Evolutionary conservation across 2,797 vertebrate species (phyloP).

Genomic region (Coranthus polyacanthus): DNA sequence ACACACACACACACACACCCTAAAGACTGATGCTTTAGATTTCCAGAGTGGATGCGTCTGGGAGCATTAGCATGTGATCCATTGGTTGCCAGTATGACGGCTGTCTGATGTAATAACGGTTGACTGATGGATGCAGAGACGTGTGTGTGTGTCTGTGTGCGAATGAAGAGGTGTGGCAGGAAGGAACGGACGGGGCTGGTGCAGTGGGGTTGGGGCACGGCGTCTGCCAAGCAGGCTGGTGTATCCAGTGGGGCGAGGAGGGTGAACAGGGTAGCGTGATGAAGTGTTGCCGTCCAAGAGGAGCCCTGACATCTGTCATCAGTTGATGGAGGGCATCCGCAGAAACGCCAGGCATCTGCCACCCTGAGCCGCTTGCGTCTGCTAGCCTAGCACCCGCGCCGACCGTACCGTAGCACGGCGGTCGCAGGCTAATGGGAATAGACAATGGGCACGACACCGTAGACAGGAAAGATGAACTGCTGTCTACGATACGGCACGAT

Average conservation of each 20-base stretch:
- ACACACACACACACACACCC: conserved; percentile 45
- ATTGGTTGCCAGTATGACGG: conserved; percentile 83
- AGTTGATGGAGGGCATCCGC: conserved; percentile 84
- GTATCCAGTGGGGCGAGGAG: conserved; percentile 74
- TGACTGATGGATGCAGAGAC: conserved; percentile 83
- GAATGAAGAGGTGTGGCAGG: conserved; percentile 71
- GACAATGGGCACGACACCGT: conserved; percentile 79
- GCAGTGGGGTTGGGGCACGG: conserved; percentile 61
- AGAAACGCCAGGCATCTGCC: conserved; percentile 85
- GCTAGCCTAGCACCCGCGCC: conserved; percentile 61
- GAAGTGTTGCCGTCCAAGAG: conserved; percentile 84
- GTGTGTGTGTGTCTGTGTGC: conserved; percentile 40
- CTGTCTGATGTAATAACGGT: conserved; percentile 86
- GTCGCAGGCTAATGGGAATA: conserved; percentile 83
- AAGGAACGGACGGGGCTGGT: conserved; percentile 50
- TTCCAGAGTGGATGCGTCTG: conserved; percentile 76
- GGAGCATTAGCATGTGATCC: conserved; percentile 85
- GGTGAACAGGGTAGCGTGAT: conserved; percentile 78
- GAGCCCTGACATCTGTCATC: conserved; percentile 88
- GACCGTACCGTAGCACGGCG: conserved; percentile 44
- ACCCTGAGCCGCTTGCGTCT: conserved; percentile 78
- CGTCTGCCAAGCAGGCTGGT: conserved; percentile 77
- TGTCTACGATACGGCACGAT: conserved; percentile 55
- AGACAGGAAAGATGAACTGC: conserved; percentile 77
- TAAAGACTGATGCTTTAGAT: conserved; percentile 77